Evolutionary conservation across 2,888 invertebrate species (phyloP).

Genomic region (Drosophila monieri): DNA sequence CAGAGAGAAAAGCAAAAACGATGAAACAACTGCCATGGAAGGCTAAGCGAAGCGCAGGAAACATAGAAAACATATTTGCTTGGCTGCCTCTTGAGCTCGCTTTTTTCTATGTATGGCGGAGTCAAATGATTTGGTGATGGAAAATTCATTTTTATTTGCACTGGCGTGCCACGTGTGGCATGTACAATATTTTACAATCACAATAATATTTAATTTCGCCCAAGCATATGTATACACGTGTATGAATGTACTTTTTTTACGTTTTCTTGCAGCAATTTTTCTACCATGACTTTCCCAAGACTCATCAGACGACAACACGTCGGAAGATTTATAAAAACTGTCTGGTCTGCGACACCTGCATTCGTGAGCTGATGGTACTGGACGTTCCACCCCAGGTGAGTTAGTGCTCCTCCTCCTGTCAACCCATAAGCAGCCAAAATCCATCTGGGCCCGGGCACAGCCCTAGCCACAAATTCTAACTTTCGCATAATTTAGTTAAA

Average conservation of each 20-base stretch:
- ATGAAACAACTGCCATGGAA: slow-evolving; percentile 9
- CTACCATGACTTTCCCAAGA: slow-evolving; percentile 84
- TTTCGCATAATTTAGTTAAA: slow-evolving; percentile 46
- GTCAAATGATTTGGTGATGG: slow-evolving; percentile 5
- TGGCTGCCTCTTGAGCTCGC: neutral
- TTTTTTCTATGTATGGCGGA: slow-evolving; percentile 3
- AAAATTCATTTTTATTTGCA: slow-evolving; percentile 21
- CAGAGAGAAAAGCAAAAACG: slow-evolving; percentile 11
- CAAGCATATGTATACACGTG: neutral
- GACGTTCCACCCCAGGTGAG: slow-evolving; percentile 84
- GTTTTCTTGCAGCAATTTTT: slow-evolving; percentile 83
- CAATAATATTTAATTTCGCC: slow-evolving; percentile 17
- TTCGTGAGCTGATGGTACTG: slow-evolving; percentile 84
- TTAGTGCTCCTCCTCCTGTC: slow-evolving; percentile 12
- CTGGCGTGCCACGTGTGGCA: slow-evolving; percentile 15
- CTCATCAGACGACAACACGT: slow-evolving; percentile 83
- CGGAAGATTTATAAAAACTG: slow-evolving; percentile 84
- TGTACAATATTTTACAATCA: slow-evolving; percentile 16
- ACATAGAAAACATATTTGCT: slow-evolving; percentile 14
- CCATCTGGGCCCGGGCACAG: slow-evolving; percentile 6
- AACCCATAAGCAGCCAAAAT: slow-evolving; percentile 2
- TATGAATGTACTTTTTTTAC: slow-evolving; percentile 5
- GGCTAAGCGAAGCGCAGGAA: neutral
- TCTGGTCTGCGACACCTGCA: slow-evolving; percentile 84
- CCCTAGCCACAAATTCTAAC: slow-evolving; percentile 26